phyloP scores from a whole-genome alignment of 2,888 invertebrate species.

The Artemia sinica region DNA sequence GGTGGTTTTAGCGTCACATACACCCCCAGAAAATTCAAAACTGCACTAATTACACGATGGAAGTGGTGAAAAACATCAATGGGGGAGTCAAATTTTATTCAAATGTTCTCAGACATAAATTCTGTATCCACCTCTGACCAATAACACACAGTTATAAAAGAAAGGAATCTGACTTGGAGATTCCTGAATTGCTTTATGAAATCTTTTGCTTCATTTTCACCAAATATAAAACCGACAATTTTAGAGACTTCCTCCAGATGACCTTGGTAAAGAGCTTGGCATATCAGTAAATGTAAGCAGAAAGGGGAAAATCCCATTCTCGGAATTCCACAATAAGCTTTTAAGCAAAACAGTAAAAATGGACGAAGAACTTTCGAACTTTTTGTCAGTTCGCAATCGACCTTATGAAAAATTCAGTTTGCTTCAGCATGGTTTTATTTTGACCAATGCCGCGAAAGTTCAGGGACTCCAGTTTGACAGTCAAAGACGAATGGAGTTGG shows the following conservation, averaged over 20 bases:
- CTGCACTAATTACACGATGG: no score
- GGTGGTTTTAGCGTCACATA: no score
- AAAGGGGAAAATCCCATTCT: conserved; percentile 61
- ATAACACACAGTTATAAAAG: no score
- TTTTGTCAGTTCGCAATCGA: conserved; percentile 34
- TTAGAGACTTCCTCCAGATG: conserved; percentile 36
- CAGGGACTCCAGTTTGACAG: conserved; percentile 83
- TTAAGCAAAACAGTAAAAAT: conserved; percentile 81
- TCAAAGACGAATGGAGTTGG: conserved; percentile 82
- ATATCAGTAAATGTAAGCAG: conserved; percentile 62
- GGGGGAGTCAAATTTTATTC: no score
- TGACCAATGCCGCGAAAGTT: conserved; percentile 79
- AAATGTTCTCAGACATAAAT: no score
- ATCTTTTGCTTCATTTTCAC: no score
- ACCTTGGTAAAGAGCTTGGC: conserved; percentile 52
- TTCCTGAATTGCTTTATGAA: no score
- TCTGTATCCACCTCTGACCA: no score
- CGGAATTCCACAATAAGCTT: conserved; percentile 85
- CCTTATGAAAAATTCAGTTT: conserved; percentile 56
- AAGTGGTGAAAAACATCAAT: no score
- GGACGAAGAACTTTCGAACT: conserved; percentile 81
- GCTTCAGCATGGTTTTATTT: conserved; percentile 71
- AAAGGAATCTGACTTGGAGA: no score
- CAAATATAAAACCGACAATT: no score
- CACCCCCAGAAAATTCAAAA: no score